Evolutionary conservation across 2,797 vertebrate species (phyloP), one percentile per base, ranked within the genome.

Genomic region (Enoplosus armatus): DNA sequence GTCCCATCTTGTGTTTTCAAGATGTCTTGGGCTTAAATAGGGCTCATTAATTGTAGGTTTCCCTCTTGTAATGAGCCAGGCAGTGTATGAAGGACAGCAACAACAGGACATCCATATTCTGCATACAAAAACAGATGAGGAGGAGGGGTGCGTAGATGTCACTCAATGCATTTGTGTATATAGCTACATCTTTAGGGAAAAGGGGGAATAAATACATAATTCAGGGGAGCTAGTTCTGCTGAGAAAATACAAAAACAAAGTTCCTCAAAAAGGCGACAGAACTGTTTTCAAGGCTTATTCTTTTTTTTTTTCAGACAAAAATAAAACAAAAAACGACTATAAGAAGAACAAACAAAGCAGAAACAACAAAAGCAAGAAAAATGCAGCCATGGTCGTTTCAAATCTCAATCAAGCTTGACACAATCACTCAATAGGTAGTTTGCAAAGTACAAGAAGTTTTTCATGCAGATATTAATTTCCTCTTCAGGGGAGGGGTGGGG

Each of bases 361-460:
- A 96, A 97, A 96, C 96, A 96, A 96, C 95, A 94, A 97, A 95
- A 97, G 97, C 97, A 97, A 95, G 93, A 96, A 96, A 97, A 96
- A 96, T 96, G 96, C 95, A 97, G 96, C 96, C 96, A 96, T 97
- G 96, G 97, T 97, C 95, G 90, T 96, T 96, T 95, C 95, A 96
- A 97, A 97, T 96, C 97, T 97, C 97, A 97, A 95, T 96, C 96
- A 97, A 97, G 97, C 96, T 97, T 95, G 95, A 97, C 96, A 97
- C 96, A 95, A 96, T 97, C 95, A 97, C 96, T 97, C 95, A 96
- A 97, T 97, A 98, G 96, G 97, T 97, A 98, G 97, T 97, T 97
- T 97, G 96, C 96, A 97, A 95, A 96, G 95, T 96, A 96, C 95
- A 97, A 96, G 94, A 96, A 96, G 94, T 97, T 96, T 97, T 88